Base-by-base conservation (phyloP, 2,888 invertebrate species). In the Ichneumon xanthorius region DNA sequence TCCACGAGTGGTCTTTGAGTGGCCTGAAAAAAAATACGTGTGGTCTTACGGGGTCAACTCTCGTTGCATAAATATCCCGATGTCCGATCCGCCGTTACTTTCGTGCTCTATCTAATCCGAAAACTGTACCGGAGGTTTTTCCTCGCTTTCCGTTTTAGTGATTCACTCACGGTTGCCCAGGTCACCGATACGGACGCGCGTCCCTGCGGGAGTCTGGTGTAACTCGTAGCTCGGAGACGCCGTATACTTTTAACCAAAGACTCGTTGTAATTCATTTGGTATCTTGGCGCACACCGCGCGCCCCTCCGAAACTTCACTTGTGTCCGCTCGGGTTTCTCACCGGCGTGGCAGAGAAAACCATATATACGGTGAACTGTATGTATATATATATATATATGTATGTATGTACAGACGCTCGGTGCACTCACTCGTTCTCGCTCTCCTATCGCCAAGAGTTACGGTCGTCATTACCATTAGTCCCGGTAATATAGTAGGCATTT, bases 401-500 rank as follows among this genome's bases (percentile, higher is more conserved):
- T 45, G 4, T 45, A 26, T 45, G 45, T 11, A 40, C 11, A 40
- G 45, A 48, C 16, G 19, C 30, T 63, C 45, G 77, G 55, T 40
- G 48, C 65, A 65, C 22, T 67, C 78, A 37, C 72, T 77, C 40
- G 55, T 63, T 77, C 80, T 58, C 37, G 53, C 70, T 75, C 40
- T 58, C 83, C 88, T 91, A 90, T 92, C 92, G 89, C 87, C 84
- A 88, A 89, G 90, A 92, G 90, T 92, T 92, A 92, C 90, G 91
- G 89, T 90, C 90, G 88, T 90, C 91, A 90, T 92, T 92, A 91
- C 90, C 90, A 91, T 91, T 90, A 89, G 90, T 88, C 88, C 84
- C 87, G 88, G 89, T 90, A 89, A 91, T 90, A 90, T 89, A 90
- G 89, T 86, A 88, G 84, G 81, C 86, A 82, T 82, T 86, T 85